Percentiles rank a stretch among this genome's conserved stretches.
These are phyloP conservation scores for Drosophila formosana DNA, from an alignment of 2,888 invertebrate genomes.

Conservation along the genomic window DNA sequence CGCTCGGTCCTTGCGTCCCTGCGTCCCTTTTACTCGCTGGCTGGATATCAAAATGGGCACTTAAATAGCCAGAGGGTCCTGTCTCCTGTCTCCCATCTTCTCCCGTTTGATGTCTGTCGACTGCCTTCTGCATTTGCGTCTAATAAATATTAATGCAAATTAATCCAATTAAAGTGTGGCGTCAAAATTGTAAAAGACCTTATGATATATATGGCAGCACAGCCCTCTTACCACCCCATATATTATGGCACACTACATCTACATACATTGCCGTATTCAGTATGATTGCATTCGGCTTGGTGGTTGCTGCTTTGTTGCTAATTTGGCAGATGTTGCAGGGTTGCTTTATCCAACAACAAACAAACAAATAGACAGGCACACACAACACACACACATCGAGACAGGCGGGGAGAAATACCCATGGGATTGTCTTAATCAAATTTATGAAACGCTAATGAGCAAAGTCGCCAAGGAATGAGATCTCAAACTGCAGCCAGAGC, in stretches of 20 bases:
- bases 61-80: constrained; percentile 70
- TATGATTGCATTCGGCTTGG: constrained; percentile 48
- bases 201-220: constrained; percentile 55
- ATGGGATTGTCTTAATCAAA: constrained; percentile 77
- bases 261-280: constrained; percentile 12
- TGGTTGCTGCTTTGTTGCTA: constrained; percentile 64
- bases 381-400: constrained; percentile 23
- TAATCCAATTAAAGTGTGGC: constrained; percentile 77
- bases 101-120: constrained; percentile 41
- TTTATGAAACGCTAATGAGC: constrained; percentile 79
- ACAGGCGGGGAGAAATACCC: constrained; percentile 58
- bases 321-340: constrained; percentile 74
- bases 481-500: constrained; percentile 43
- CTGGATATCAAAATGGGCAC: constrained; percentile 73
- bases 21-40: constrained; percentile 26
- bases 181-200: constrained; percentile 79
- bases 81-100: constrained; percentile 9
- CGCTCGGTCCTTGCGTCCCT: constrained; percentile 9
- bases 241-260: not conserved
- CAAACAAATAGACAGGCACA: constrained; percentile 31
- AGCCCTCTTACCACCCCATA: constrained; percentile 1
- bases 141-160: constrained; percentile 80
- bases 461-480: constrained; percentile 59
- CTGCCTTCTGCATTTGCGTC: constrained; percentile 71
- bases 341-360: constrained; percentile 40